Evolutionary conservation across 2,797 vertebrate species (phyloP).

Genomic region (Liasis olivaceus): DNA sequence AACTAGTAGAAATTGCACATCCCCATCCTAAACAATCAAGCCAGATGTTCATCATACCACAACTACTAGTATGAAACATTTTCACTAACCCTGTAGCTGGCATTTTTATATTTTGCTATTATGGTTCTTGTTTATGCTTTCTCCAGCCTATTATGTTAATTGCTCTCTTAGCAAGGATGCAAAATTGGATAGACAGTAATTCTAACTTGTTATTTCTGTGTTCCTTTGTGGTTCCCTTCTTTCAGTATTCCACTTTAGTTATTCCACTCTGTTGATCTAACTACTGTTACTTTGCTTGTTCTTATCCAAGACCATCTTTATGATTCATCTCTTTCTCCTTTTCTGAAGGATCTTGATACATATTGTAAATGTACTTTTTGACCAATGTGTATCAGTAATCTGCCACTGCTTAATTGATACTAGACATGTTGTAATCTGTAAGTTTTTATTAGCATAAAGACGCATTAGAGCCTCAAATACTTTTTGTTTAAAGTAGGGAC

Average conservation of each 20-base stretch:
- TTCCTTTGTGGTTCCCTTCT: not conserved
- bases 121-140: not conserved
- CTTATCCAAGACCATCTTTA: not conserved
- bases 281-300: not conserved
- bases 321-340: not conserved
- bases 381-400: not conserved
- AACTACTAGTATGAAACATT: not conserved
- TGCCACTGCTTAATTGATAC: not conserved
- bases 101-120: not conserved
- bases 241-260: not conserved
- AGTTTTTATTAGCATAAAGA: not conserved
- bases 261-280: not conserved
- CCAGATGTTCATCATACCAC: not conserved
- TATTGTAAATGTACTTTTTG: not conserved
- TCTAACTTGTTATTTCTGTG: not conserved
- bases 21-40: constrained; percentile 5
- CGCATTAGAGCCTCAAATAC: not conserved
- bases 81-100: not conserved
- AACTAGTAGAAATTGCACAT: not conserved
- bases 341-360: not conserved
- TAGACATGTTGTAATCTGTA: not conserved
- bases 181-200: not conserved
- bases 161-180: not conserved
- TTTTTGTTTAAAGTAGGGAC: not conserved
- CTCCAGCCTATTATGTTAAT: not conserved